These are phyloP conservation scores for Morus bassanus DNA, from an alignment of 2,797 vertebrate genomes.

Conservation along the genomic window DNA sequence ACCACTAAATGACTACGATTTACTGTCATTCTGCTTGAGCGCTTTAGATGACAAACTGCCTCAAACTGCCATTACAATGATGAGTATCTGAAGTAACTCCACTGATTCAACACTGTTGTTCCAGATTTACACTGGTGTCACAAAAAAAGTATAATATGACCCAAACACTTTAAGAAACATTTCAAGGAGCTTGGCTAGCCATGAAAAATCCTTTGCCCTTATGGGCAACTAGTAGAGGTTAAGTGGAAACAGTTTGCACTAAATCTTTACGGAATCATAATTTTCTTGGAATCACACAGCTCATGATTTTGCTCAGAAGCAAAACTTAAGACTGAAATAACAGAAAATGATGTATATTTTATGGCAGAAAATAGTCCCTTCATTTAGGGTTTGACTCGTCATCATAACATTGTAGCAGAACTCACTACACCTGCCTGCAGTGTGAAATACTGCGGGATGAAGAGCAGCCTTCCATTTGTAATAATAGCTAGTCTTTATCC, in stretches of 20 bases:
- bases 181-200: background rate
- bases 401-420: background rate
- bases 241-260: background rate
- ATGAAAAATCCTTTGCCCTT: background rate
- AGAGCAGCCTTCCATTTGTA: background rate
- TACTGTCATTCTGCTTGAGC: background rate
- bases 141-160: background rate
- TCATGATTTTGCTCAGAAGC: background rate
- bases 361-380: background rate
- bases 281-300: background rate
- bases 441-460: background rate
- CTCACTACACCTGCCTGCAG: background rate
- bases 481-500: background rate
- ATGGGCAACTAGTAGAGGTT: background rate
- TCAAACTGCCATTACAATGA: background rate
- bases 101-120: background rate
- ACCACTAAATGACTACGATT: constrained; percentile 2
- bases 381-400: background rate
- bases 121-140: background rate
- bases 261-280: background rate
- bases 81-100: background rate
- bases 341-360: background rate
- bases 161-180: background rate
- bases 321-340: background rate
- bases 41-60: background rate